phyloP scores from a whole-genome alignment of 2,113 vertebrate genomes.

The Poeciliopsis turrubarensis region DNA sequence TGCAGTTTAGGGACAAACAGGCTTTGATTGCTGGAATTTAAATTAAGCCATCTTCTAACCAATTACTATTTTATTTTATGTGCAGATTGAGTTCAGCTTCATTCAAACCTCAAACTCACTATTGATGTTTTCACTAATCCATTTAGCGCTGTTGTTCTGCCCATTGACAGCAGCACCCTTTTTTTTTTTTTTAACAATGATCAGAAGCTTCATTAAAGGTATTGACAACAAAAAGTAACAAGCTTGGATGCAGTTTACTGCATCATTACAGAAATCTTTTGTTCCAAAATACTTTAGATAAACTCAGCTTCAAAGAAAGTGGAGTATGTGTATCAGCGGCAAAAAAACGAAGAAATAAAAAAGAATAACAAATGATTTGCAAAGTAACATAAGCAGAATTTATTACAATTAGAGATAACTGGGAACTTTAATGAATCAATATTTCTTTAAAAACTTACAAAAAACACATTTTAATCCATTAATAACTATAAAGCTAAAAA shows the following conservation, averaged over 20 bases:
- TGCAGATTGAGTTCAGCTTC: neutral
- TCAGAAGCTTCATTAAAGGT: neutral
- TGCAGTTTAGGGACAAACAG: constrained; percentile 8
- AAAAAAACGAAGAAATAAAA: no score
- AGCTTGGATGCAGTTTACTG: neutral
- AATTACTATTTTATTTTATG: neutral
- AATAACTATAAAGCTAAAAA: neutral
- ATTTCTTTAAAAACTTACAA: no score
- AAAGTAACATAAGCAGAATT: no score
- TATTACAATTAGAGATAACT: no score
- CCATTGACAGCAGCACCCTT: neutral
- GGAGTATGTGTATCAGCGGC: neutral
- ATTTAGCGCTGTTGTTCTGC: constrained; percentile 3
- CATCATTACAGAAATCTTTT: neutral
- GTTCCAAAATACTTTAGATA: neutral
- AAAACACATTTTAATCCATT: no score
- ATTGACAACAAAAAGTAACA: neutral
- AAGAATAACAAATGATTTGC: no score
- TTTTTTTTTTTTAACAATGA: neutral
- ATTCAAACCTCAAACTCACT: neutral
- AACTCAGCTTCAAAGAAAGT: neutral
- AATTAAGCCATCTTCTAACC: neutral
- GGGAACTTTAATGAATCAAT: no score
- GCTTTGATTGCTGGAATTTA: neutral
- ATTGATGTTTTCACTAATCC: neutral